Evolutionary conservation across 2,113 vertebrate genomes (phyloP).

Genomic region (Reinhardtius hippoglossoides): DNA sequence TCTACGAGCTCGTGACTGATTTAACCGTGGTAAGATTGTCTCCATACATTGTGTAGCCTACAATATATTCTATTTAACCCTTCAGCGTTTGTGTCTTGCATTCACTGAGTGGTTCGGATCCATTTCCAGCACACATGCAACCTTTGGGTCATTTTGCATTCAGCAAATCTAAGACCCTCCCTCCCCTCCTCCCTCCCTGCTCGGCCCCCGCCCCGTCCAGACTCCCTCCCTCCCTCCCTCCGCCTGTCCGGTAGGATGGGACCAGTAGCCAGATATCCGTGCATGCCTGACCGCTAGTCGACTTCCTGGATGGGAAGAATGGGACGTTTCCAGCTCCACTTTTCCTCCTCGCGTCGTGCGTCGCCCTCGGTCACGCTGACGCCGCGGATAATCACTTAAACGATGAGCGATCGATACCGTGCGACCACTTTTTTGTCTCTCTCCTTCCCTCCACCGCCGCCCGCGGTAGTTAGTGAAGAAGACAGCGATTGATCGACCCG

Average conservation of each 20-base stretch:
- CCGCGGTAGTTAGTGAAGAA: conserved; percentile 59
- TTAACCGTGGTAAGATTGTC: no score
- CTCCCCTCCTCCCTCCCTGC: conserved; percentile 23
- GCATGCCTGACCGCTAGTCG: conserved; percentile 78
- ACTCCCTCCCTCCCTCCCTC: background rate
- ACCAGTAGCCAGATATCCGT: conserved; percentile 68
- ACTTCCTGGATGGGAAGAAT: conserved; percentile 94
- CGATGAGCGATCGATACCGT: conserved; percentile 70
- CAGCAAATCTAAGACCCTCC: conserved; percentile 67
- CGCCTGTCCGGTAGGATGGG: conserved; percentile 72
- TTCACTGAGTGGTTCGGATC: no score
- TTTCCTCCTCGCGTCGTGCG: conserved; percentile 60
- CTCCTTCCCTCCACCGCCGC: background rate
- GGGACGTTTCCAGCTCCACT: conserved; percentile 85
- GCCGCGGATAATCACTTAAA: conserved; percentile 80
- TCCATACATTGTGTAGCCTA: no score
- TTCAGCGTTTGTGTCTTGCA: no score
- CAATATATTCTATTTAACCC: no score
- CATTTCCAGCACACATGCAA: background rate
- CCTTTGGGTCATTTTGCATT: conserved; percentile 67
- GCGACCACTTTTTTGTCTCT: conserved; percentile 53
- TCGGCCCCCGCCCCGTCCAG: conserved; percentile 71
- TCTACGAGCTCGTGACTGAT: no score
- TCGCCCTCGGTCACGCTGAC: conserved; percentile 75
- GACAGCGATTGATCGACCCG: conserved; percentile 69